These are phyloP conservation scores for Agrochola macilenta DNA, from an alignment of 2,888 invertebrate species.

Conservation along the genomic window DNA sequence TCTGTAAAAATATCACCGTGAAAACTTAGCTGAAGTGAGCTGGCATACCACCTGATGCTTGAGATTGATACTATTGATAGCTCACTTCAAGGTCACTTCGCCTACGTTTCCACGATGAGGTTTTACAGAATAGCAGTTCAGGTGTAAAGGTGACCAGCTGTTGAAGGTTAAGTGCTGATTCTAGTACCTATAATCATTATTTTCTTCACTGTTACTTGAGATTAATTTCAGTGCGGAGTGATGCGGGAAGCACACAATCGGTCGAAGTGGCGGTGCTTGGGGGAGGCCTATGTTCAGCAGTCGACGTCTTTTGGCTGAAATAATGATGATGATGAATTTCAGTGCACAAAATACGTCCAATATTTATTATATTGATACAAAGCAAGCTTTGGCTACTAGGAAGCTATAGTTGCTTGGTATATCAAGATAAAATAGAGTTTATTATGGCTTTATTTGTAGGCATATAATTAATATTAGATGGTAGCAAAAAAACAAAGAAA, in stretches of 20 bases:
- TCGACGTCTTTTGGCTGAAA: no score
- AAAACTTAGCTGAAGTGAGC: neutral
- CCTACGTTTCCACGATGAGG: no score
- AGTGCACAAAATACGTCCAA: neutral
- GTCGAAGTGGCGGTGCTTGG: no score
- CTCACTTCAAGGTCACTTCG: neutral
- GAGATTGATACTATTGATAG: no score
- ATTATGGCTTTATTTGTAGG: no score
- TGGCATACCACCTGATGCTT: no score
- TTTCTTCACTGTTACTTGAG: neutral
- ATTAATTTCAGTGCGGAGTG: no score
- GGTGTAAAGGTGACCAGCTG: neutral
- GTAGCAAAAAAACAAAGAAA: constrained; percentile 10
- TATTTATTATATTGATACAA: neutral
- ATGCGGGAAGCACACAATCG: no score
- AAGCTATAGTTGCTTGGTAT: no score
- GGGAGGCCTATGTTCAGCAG: no score
- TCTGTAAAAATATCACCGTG: neutral
- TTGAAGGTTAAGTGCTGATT: neutral
- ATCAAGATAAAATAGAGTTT: no score
- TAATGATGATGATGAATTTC: no score
- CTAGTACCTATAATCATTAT: neutral
- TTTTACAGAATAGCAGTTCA: neutral
- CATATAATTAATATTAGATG: neutral
- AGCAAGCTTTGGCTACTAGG: neutral